A percentile compares a stretch with the other conserved stretches of the same genome.
Evolutionary conservation across 2,797 vertebrate species (phyloP).

Genomic region (Falco novaeseelandiae): DNA sequence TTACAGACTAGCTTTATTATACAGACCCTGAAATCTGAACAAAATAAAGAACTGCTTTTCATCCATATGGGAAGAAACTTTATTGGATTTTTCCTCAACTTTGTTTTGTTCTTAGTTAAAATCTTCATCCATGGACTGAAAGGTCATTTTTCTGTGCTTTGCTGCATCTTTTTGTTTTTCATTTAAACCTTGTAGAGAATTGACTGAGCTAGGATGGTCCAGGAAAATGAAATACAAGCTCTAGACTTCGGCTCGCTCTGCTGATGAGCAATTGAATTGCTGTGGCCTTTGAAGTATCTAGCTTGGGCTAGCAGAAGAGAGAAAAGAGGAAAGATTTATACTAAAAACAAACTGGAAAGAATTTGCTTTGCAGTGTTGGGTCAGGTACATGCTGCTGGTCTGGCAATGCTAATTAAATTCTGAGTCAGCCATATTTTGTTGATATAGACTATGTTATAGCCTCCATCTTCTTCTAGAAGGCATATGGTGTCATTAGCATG

Average conservation of each 20-base stretch:
- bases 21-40: neutral
- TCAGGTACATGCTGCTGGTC: neutral
- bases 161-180: neutral
- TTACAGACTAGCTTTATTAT: neutral
- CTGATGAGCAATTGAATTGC: neutral
- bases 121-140: neutral
- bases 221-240: neutral
- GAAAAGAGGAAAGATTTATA: neutral
- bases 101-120: neutral
- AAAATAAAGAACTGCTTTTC: neutral
- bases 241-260: neutral
- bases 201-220: neutral
- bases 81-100: neutral
- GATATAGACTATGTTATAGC: neutral
- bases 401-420: neutral
- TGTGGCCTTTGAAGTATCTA: neutral
- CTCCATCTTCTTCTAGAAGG: neutral
- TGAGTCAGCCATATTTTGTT: neutral
- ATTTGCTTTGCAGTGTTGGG: neutral
- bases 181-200: neutral
- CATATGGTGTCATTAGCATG: neutral
- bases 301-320: neutral
- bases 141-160: neutral
- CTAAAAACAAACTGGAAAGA: neutral
- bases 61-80: neutral